A percentile compares a stretch with the other conserved stretches of the same genome.
These are phyloP conservation scores for Tokudaia tokunoshimensis DNA, from an alignment of 2,797 vertebrate genomes.

Conservation along the genomic window DNA sequence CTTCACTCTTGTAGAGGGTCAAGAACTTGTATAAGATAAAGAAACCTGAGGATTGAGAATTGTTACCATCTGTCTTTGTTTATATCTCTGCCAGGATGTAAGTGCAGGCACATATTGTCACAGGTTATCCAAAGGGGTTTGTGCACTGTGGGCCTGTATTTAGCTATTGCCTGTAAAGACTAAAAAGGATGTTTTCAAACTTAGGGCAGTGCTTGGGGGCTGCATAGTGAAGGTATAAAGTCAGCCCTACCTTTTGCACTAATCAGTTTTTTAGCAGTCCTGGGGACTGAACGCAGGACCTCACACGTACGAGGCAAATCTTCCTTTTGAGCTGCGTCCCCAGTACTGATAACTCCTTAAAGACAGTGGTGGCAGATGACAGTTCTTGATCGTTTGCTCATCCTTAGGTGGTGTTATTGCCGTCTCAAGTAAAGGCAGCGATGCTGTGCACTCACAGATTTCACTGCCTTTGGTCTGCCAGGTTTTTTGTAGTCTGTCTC, in stretches of 20 bases:
- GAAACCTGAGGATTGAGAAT: neutral
- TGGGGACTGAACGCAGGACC: neutral
- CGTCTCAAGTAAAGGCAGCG: neutral
- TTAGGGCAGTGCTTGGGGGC: neutral
- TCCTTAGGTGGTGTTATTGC: no score
- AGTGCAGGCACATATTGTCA: neutral
- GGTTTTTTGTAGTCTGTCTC: no score
- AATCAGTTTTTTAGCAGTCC: neutral
- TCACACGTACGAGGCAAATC: neutral
- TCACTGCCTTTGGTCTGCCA: neutral
- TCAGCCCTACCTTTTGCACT: neutral
- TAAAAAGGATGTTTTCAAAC: no score
- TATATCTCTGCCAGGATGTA: neutral
- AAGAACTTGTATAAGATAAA: neutral
- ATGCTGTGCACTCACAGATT: neutral
- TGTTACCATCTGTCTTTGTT: neutral
- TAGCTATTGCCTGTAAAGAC: neutral
- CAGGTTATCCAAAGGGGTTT: neutral
- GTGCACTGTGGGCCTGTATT: no score
- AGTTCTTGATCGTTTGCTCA: neutral
- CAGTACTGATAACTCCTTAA: neutral
- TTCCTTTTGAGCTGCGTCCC: neutral
- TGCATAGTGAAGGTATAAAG: neutral
- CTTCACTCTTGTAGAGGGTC: neutral
- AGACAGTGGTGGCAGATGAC: neutral